Evolutionary conservation across 2,113 vertebrate genomes (phyloP), one percentile per base, ranked within the genome.

Genomic region (Gallinago undulata): DNA sequence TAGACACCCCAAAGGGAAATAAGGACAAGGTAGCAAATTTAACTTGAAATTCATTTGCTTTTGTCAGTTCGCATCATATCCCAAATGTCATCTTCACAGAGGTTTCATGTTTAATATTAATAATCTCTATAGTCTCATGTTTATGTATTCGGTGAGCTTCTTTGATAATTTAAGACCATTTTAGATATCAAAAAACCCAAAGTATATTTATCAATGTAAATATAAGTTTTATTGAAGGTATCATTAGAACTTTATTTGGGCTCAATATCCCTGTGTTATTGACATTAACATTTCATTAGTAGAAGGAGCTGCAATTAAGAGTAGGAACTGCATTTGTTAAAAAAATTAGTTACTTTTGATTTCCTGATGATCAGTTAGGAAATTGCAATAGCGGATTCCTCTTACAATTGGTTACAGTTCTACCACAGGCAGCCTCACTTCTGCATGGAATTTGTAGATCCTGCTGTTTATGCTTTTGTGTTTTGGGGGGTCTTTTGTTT

Each of bases 21-120:
- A 82, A 96, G 88, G 90, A 92, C 88, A 95, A 95, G 55, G 80
- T 56, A 94, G 23, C 43, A 87, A 93, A 33, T 89, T 75, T 75
- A 66, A 79, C 27, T 81, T 84, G 57, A 77, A 93, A 92, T 93
- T 84, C 5, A 86, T 81, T 95, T 90, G 53, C 69, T 93, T 93
- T 91, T 96, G 80, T 93, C 94, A 87, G 76, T 93, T 97, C 92
- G 48, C 35, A 90, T 93, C 94, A 96, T 31, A 93, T 86, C 37
- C 28, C 81, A 82, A 50, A 66, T 56, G 82, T 25, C 77, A 89
- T 90, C 80, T 84, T 90, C 43, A 88, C 62, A 73, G 72, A 50
- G 19, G 87, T 84, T 93, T 84, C 30, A 23, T 82, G 33, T 82
- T 96, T 91, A 94, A 97, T 96, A 94, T 96, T 96, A 93, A 96